Percentiles rank a stretch among this genome's conserved stretches.
phyloP scores from a whole-genome alignment of 2,888 invertebrate genomes.

The Seladonia tumulorum region DNA sequence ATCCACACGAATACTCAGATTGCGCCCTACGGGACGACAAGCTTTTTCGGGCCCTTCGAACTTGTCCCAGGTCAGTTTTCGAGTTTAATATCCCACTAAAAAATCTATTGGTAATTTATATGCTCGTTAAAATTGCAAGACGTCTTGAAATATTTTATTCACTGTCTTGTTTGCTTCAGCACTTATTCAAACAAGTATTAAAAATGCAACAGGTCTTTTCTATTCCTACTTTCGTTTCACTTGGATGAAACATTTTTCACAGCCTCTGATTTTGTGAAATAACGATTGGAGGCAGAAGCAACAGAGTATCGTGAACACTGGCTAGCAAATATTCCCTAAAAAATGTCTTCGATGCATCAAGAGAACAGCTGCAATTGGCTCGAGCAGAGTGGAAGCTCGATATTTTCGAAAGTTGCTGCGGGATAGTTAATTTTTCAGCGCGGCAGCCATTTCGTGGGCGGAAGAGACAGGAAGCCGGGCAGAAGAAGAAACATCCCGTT shows the following conservation, averaged over 20 bases:
- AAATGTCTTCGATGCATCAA: background rate
- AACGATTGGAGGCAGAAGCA: background rate
- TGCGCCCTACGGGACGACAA: background rate
- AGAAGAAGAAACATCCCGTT: slow-evolving; percentile 52
- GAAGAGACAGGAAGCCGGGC: background rate
- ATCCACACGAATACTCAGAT: background rate
- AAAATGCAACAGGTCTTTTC: too few species aligned
- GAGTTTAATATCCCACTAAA: too few species aligned
- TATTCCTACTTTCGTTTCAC: too few species aligned
- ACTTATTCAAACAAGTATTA: too few species aligned
- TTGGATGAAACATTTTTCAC: background rate
- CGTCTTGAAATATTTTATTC: too few species aligned
- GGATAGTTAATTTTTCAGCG: background rate
- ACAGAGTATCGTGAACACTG: too few species aligned
- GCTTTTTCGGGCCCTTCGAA: background rate
- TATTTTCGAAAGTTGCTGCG: background rate
- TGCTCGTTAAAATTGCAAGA: too few species aligned
- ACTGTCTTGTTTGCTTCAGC: too few species aligned
- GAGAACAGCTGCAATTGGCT: background rate
- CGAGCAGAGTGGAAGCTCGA: background rate
- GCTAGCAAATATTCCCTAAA: background rate
- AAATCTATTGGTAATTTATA: too few species aligned
- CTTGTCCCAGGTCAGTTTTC: too few species aligned
- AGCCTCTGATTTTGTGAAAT: background rate
- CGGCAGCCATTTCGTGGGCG: background rate